Evolutionary conservation across 2,888 invertebrate species (phyloP), one percentile per base, ranked within the genome.

Genomic region (Orchesellides sinensis): DNA sequence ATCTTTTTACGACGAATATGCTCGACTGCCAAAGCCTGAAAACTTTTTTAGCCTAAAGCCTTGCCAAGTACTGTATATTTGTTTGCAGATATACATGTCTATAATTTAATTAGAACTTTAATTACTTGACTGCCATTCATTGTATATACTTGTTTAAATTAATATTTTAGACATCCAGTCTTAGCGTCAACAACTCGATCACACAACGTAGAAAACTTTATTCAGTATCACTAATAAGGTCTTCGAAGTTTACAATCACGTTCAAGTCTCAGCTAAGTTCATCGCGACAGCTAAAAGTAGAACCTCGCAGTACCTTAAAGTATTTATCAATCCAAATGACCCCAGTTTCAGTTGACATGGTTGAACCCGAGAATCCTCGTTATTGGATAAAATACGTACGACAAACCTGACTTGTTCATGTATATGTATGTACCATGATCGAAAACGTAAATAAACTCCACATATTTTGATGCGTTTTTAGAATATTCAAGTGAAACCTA

Each of bases 141-240:
- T 6, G 10, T 12, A 32, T 8, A 63, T 47, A 27, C 35, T 35
- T 66, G n/a, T n/a, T n/a, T n/a, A n/a, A n/a, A n/a, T n/a, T n/a
- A n/a, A n/a, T n/a, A n/a, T n/a, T 80, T n/a, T 47, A 86, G 86
- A 87, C 86, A 4, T 86, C 87, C 3, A 77, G 73, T 17, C 40
- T 87, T 12, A 69, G 79, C 29, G 49, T 86, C 0, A 84, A 87
- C 40, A 69, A 73, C 8, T 85, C 86, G 10, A 66, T 87, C 8
- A 74, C 83, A 14, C 87, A 86, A 45, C 85, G 79, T 40, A 63
- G 78, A n/a, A 85, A 86, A 56, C 35, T 79, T 4, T 81, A 78
- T 40, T 35, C 32, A 8, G 29, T 79, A n/a, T 29, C 45, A 4
- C 21, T 27, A 5, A 25, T 14, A 2, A 23, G 56, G 0, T 17